Base-by-base conservation (phyloP, 2,113 vertebrate genomes). In the Pelecanus crispus region DNA sequence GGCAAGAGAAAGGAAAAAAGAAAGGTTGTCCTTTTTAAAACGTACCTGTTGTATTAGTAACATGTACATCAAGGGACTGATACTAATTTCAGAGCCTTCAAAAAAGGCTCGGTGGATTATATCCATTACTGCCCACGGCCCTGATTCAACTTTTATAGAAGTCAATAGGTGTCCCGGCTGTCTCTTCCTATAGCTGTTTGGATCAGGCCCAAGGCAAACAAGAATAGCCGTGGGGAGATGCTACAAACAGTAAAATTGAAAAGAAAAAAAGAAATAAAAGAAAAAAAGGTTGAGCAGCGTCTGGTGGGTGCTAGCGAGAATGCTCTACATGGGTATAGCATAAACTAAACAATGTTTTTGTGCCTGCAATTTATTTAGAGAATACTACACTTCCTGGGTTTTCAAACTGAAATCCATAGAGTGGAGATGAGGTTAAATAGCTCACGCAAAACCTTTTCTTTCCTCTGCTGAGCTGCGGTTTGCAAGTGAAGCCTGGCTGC, bases 401-500 rank as follows among this genome's bases (percentile, higher is more conserved):
- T 92, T 88, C 22, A 70, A 80, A 50, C 18, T 75, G 47, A 58
- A 84, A 65, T 80, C 86, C 2, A 1, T 19, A 25, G 47, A 25
- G 47, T 78, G n/a, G 53, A n/a, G 17, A 17, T 65, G 44, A 52
- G 18, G 3, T 22, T 42, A 44, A 85, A 42, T 11, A 32, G 25
- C 25, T 92, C 56, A 7, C 0, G 1, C 10, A 65, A 77, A 59
- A 2, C 1, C 5, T 42, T 68, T 65, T 61, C 13, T 59, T 85
- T 22, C 13, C 45, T 81, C 10, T 2, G 3, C 20, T 40, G 34
- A 81, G 24, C 31, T 32, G 47, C 0, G 0, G 20, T 68, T 75
- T 59, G 45, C 16, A 38, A 70, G 42, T 16, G 25, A 77, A 73
- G 55, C 45, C 55, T 1, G 1, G 20, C 22, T 13, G 21, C 16